Evolutionary conservation across 2,113 vertebrate species (phyloP).

Genomic region (Pogonocichla stellata): DNA sequence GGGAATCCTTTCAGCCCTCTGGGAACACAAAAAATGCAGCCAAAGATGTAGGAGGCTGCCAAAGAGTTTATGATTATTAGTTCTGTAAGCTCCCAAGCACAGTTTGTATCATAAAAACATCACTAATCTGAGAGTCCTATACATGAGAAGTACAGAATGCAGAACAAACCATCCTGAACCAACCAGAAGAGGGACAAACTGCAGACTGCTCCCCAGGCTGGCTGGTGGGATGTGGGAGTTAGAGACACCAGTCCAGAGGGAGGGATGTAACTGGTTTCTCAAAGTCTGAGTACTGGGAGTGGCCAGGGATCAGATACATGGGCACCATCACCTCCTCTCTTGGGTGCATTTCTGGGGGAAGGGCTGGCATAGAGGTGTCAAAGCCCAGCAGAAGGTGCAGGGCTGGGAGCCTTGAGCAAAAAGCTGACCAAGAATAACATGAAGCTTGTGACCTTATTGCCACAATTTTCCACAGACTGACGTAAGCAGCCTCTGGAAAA

Average conservation of each 20-base stretch:
- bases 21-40: neutral
- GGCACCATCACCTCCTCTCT: neutral
- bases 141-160: neutral
- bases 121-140: neutral
- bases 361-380: neutral
- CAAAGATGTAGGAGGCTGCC: neutral
- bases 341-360: neutral
- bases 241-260: neutral
- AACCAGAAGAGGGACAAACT: neutral
- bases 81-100: neutral
- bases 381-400: neutral
- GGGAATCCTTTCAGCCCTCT: conserved; percentile 1
- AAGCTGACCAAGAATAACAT: neutral
- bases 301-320: neutral
- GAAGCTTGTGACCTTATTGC: neutral
- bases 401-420: neutral
- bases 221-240: neutral
- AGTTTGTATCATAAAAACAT: neutral
- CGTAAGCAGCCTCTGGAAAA: neutral
- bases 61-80: conserved; percentile 33
- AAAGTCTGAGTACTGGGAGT: neutral
- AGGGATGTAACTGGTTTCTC: neutral
- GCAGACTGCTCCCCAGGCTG: neutral
- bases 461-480: neutral
- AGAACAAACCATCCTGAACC: neutral